Evolutionary conservation across 2,888 invertebrate genomes (phyloP).

Genomic region (Chesias legatella): DNA sequence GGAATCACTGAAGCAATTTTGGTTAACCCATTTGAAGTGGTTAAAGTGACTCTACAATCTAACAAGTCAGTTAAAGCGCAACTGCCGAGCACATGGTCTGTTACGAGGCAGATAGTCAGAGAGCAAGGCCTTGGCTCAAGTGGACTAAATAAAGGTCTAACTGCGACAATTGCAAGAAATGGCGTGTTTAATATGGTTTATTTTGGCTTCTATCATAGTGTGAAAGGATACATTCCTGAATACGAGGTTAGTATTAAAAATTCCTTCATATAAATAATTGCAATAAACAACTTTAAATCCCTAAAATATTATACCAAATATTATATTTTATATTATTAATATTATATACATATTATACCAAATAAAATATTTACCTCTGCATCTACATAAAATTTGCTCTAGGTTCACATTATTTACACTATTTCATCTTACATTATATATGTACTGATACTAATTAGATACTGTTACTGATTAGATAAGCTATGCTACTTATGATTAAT

Average conservation of each 20-base stretch:
- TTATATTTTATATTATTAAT: too few relatives aligned
- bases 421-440: too few relatives aligned
- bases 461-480: too few relatives aligned
- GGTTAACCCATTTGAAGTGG: constrained; percentile 97
- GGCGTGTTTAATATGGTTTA: constrained; percentile 96
- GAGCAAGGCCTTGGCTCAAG: constrained; percentile 88
- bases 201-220: constrained; percentile 96
- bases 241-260: constrained; percentile 80
- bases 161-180: constrained; percentile 93
- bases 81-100: constrained; percentile 87
- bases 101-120: constrained; percentile 88
- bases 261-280: too few relatives aligned
- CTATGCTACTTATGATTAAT: neutral
- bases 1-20: constrained; percentile 95
- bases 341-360: too few relatives aligned
- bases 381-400: too few relatives aligned
- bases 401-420: too few relatives aligned
- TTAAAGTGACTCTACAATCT: constrained; percentile 94
- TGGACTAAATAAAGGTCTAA: constrained; percentile 93
- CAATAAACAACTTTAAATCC: too few relatives aligned
- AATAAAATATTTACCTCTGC: neutral
- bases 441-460: too few relatives aligned
- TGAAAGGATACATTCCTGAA: constrained; percentile 87
- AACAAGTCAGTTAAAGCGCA: constrained; percentile 83
- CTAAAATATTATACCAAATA: too few relatives aligned